Conservation (phyloP, 2,797 vertebrate genomes). For the Buceros bicornis region DNA sequence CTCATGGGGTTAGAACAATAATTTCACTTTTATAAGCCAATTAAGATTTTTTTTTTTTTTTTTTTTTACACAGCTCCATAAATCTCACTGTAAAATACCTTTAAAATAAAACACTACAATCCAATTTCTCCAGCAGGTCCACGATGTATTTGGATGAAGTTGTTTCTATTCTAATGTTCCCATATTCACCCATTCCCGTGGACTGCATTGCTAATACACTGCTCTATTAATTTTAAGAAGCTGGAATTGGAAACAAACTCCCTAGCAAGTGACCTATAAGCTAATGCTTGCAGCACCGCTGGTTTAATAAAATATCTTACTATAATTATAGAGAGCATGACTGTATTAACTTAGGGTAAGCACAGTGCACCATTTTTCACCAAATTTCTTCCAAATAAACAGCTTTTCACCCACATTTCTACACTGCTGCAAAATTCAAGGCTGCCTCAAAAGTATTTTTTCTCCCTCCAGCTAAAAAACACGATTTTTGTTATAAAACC, state of each 20-base stretch:
- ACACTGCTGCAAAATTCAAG: background rate
- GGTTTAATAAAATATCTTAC: background rate
- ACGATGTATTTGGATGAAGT: background rate
- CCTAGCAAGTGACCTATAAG: background rate
- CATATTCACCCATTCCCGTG: background rate
- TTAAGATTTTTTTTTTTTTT: background rate
- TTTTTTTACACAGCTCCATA: background rate
- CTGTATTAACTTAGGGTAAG: background rate
- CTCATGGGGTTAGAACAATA: slow-evolving; percentile 28
- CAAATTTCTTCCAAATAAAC: background rate
- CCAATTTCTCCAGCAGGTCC: background rate
- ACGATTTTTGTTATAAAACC: background rate
- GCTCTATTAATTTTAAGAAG: background rate
- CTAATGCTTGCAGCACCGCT: background rate
- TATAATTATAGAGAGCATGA: background rate
- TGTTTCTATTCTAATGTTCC: background rate
- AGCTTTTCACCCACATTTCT: background rate
- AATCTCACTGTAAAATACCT: background rate
- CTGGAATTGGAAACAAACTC: background rate
- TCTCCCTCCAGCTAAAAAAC: background rate
- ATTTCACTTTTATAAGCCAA: slow-evolving; percentile 52
- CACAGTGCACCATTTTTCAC: background rate
- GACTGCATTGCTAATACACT: background rate
- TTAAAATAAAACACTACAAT: slow-evolving; percentile 1
- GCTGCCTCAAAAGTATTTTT: background rate